Conservation (phyloP, 2,888 invertebrate species). For the Xanthia icteritia region DNA sequence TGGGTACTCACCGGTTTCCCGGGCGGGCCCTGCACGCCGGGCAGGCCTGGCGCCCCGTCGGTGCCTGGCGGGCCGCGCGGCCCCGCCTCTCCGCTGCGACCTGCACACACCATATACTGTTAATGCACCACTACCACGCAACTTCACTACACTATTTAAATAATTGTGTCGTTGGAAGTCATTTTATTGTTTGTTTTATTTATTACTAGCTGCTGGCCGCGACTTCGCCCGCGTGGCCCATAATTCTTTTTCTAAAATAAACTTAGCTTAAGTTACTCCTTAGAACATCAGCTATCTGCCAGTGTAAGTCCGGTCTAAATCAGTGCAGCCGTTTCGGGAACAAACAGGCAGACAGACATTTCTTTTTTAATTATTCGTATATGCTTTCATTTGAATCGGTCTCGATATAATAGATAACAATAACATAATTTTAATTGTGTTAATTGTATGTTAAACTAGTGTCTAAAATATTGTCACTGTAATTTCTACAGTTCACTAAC, state of each 20-base stretch:
- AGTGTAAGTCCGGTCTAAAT: no score
- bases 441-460: background rate
- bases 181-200: background rate
- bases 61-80: constrained; percentile 93
- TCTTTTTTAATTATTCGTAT: no score
- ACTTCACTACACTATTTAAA: background rate
- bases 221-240: no score
- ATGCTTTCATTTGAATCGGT: background rate
- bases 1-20: constrained; percentile 92
- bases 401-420: no score
- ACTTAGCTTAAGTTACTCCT: no score
- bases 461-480: background rate
- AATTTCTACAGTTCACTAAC: background rate
- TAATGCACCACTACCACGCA: constrained; percentile 3
- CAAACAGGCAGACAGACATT: no score
- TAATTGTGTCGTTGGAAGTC: no score
- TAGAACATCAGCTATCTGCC: no score
- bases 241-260: no score
- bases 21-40: constrained; percentile 97
- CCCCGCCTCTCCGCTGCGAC: constrained; percentile 94
- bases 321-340: no score
- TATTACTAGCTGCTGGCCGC: no score
- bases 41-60: constrained; percentile 93
- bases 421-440: no score
- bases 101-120: constrained; percentile 82